Percentiles rank a stretch among this genome's conserved stretches.
These are phyloP conservation scores for Drosophila burlai DNA, from an alignment of 1,140 invertebrate genomes.

Conservation along the genomic window DNA sequence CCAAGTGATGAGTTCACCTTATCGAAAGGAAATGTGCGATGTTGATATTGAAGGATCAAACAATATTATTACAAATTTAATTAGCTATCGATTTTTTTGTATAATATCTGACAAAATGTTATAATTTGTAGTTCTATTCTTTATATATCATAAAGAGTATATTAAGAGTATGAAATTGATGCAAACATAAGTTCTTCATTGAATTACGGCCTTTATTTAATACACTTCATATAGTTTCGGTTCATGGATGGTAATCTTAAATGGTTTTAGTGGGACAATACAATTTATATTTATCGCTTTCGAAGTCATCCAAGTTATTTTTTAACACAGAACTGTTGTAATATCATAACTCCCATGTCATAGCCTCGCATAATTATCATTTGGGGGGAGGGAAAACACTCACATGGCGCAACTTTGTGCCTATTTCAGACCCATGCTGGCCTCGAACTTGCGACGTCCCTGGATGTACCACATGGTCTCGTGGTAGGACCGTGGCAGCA, in stretches of 20 bases:
- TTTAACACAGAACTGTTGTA: slow-evolving; percentile 11
- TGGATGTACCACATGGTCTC: slow-evolving; percentile 92
- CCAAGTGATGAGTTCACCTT: neutral
- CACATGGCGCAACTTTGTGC: neutral
- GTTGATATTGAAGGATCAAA: too few species aligned
- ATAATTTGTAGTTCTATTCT: too few species aligned
- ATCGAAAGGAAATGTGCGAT: too few species aligned
- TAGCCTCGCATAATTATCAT: slow-evolving; percentile 35
- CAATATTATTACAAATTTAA: too few species aligned
- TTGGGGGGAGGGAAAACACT: too few species aligned
- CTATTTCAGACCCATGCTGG: slow-evolving; percentile 59
- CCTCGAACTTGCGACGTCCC: slow-evolving; percentile 89
- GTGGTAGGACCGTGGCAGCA: slow-evolving; percentile 90
- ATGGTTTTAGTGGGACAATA: neutral
- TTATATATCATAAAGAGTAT: too few species aligned
- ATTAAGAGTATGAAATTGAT: neutral
- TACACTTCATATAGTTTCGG: neutral
- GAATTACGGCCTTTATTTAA: neutral
- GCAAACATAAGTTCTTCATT: neutral
- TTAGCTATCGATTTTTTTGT: too few species aligned
- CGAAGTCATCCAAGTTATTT: neutral
- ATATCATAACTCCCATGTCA: slow-evolving; percentile 7
- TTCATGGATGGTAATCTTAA: neutral
- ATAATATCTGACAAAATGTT: too few species aligned
- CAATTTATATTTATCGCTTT: neutral